Evolutionary conservation across 1,140 invertebrate species (phyloP).

Genomic region (Temnothorax longispinosus): DNA sequence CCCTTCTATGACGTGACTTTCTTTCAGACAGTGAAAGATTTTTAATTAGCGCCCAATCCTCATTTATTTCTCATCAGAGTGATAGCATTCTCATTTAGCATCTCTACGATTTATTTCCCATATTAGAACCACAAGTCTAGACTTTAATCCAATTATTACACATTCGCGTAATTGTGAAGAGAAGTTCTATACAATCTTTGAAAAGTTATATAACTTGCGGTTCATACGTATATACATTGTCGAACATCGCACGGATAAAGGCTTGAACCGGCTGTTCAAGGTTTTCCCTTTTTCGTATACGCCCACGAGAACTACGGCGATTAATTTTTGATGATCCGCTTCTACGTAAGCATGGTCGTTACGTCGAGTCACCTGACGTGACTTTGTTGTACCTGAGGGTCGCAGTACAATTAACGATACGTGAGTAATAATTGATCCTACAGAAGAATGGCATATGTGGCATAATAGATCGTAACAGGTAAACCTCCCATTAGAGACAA

Average conservation of each 20-base stretch:
- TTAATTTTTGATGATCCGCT: constrained; percentile 65
- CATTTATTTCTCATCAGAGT: not conserved
- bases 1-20: not conserved
- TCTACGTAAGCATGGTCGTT: constrained; percentile 58
- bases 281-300: constrained; percentile 39
- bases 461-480: not conserved
- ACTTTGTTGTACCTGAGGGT: constrained; percentile 63
- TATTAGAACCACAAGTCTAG: not conserved
- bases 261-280: not conserved
- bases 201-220: not conserved
- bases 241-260: not conserved
- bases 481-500: not conserved
- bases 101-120: not conserved
- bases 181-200: not conserved
- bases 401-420: constrained; percentile 62
- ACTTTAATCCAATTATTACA: not conserved
- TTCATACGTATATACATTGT: not conserved
- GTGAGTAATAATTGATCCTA: constrained; percentile 61
- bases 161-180: not conserved
- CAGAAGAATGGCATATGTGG: not conserved
- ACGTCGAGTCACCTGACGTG: constrained; percentile 56
- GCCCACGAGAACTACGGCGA: not conserved
- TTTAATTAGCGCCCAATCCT: not conserved
- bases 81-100: not conserved
- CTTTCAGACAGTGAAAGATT: not conserved